Percentiles rank a stretch among this genome's conserved stretches.
phyloP scores from a whole-genome alignment of 2,888 invertebrate species.

The Incurvaria masculella region DNA sequence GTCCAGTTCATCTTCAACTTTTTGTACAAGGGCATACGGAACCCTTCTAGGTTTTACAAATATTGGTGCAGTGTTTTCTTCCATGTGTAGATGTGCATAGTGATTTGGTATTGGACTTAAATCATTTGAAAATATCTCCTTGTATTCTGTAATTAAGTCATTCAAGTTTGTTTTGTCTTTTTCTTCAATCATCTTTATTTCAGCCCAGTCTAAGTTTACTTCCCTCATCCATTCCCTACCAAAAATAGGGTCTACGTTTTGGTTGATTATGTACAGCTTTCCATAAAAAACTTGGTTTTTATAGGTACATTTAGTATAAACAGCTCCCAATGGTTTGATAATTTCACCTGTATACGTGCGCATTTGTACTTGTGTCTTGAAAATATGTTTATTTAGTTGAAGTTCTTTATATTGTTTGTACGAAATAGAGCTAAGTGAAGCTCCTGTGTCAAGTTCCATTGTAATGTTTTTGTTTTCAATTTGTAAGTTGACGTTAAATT shows the following conservation, averaged over 20 bases:
- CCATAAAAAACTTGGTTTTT: not conserved
- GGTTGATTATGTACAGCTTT: conserved; percentile 4
- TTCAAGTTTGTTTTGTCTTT: too few relatives aligned
- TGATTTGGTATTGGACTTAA: conserved; percentile 7
- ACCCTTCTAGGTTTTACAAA: conserved; percentile 5
- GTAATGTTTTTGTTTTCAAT: conserved; percentile 13
- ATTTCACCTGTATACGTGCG: conserved; percentile 3
- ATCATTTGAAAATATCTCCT: not conserved
- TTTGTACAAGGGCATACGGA: conserved; percentile 8
- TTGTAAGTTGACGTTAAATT: not conserved
- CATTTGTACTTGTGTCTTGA: conserved; percentile 2
- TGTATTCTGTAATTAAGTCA: too few relatives aligned
- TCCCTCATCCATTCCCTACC: conserved; percentile 12
- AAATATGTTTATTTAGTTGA: not conserved
- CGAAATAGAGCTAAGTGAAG: conserved; percentile 6
- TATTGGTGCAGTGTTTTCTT: conserved; percentile 6
- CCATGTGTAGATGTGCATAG: conserved; percentile 7
- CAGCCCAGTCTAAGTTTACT: conserved; percentile 2
- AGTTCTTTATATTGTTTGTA: not conserved
- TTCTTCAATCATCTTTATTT: too few relatives aligned
- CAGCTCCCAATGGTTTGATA: conserved; percentile 2
- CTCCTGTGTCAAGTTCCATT: conserved; percentile 11
- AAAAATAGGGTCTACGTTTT: conserved; percentile 4
- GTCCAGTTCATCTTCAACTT: conserved; percentile 12
- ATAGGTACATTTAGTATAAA: conserved; percentile 2